Base-by-base conservation (phyloP, 2,888 invertebrate species). In the Drosophila flavopinicola region DNA sequence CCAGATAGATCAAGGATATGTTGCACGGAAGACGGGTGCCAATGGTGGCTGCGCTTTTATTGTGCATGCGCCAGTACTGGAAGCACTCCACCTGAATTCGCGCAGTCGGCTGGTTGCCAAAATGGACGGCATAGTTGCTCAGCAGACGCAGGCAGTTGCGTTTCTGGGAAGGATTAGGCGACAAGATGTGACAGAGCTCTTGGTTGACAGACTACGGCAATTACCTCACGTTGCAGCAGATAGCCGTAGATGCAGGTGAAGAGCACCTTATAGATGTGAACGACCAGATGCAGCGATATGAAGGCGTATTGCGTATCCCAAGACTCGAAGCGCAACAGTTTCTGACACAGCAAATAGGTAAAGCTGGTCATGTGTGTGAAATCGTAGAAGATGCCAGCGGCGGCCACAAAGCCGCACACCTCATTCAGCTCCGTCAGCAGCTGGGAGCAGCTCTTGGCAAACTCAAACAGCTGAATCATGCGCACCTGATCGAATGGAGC, bases 321-420 rank as follows among this genome's bases (percentile, higher is more conserved):
- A 1, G 72, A 3, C 32, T 75, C 66, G 0, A 64, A 49, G 24
- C 70, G 68, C 2, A 85, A 58, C 4, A 86, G 48, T 41, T 86
- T 88, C 6, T 88, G 88, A 45, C 90, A 90, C 3, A 90, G 44
- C 15, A 88, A 58, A 56, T 87, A 90, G 3, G 80, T 76, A 49
- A 88, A 75, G 58, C 75, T 78, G 6, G 90, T 88, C 59, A 85
- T 66, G 39, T 89, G 75, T 0, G 76, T 71, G 25, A 90, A 90
- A 44, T 90, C 90, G 52, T 90, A 87, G 42, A 90, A 88, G 10
- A 84, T 51, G 20, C 75, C 78, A 0, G 60, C 52, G 20, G 78
- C 78, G 6, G 70, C 67, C 0, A 70, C 56, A 6, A 61, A 42
- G 1, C 80, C 70, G 25, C 85, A 89, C 0, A 89, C 67, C 1